Percentiles rank a stretch among this genome's conserved stretches.
phyloP scores from a whole-genome alignment of 2,113 vertebrate species.

The Saccopteryx bilineata region DNA sequence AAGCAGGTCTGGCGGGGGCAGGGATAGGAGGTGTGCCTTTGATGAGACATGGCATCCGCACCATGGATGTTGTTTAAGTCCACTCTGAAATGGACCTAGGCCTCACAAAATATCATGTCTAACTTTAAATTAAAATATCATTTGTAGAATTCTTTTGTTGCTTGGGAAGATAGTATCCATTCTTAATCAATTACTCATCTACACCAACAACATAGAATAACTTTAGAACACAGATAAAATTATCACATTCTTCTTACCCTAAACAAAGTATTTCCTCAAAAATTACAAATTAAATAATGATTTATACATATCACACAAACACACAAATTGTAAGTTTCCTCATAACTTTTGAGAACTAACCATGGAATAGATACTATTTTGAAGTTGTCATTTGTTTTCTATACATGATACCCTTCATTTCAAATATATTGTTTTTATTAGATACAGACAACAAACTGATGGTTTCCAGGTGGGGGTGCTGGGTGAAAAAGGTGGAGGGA shows the following conservation, averaged over 20 bases:
- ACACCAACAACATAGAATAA: not conserved
- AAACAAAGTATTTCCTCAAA: not conserved
- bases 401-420: constrained; percentile 3
- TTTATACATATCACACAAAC: not conserved
- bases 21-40: not conserved
- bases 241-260: not conserved
- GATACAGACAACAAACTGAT: not conserved
- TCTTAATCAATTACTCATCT: constrained; percentile 22
- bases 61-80: not conserved
- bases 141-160: constrained; percentile 20
- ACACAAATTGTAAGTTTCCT: constrained; percentile 17
- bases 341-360: constrained; percentile 12
- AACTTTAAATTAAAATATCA: constrained; percentile 26
- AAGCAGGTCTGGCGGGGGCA: not conserved
- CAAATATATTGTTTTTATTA: not conserved
- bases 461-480: not conserved
- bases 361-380: not conserved
- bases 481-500: not conserved
- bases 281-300: constrained; percentile 63
- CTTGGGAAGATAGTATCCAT: constrained; percentile 2
- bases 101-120: not conserved
- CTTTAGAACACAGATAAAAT: constrained; percentile 48
- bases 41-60: not conserved
- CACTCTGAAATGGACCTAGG: not conserved
- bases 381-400: constrained; percentile 33